Evolutionary conservation across 2,113 vertebrate species (phyloP).

Genomic region (Gallinago undulata): DNA sequence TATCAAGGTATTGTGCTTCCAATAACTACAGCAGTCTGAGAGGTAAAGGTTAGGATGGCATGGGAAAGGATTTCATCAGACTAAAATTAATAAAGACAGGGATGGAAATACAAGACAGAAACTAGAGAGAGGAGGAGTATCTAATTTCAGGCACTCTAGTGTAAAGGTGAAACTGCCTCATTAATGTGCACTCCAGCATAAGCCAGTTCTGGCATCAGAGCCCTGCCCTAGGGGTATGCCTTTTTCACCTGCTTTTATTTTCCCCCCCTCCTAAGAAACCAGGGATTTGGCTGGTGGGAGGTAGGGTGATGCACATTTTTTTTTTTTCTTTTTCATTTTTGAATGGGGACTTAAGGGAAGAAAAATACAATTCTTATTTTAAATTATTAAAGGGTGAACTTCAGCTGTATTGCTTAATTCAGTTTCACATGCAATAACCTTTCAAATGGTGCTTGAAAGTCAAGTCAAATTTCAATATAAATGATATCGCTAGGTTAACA

Average conservation of each 20-base stretch:
- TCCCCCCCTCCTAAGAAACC: not conserved
- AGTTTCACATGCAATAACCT: slow-evolving; percentile 56
- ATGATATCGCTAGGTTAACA: slow-evolving; percentile 46
- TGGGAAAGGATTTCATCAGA: slow-evolving; percentile 14
- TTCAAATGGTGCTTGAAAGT: slow-evolving; percentile 67
- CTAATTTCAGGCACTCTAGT: not conserved
- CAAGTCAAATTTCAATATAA: slow-evolving; percentile 62
- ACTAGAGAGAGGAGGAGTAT: not conserved
- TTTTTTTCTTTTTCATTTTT: not conserved
- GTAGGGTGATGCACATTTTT: fast-evolving
- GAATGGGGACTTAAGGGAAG: not conserved
- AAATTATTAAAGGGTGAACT: not conserved
- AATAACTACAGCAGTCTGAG: not conserved
- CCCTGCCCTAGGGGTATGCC: not conserved
- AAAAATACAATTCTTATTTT: not conserved
- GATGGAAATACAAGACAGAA: not conserved
- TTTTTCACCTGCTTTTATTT: slow-evolving; percentile 17
- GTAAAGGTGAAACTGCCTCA: slow-evolving; percentile 20
- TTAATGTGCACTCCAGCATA: not conserved
- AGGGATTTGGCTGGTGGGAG: not conserved
- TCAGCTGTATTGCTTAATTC: not conserved
- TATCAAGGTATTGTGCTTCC: slow-evolving; percentile 12
- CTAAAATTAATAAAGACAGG: slow-evolving; percentile 7
- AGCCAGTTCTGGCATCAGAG: not conserved
- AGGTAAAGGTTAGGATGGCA: not conserved